These are phyloP conservation scores for Lepidostoma basale DNA, from an alignment of 1,140 invertebrate species.

Conservation along the genomic window DNA sequence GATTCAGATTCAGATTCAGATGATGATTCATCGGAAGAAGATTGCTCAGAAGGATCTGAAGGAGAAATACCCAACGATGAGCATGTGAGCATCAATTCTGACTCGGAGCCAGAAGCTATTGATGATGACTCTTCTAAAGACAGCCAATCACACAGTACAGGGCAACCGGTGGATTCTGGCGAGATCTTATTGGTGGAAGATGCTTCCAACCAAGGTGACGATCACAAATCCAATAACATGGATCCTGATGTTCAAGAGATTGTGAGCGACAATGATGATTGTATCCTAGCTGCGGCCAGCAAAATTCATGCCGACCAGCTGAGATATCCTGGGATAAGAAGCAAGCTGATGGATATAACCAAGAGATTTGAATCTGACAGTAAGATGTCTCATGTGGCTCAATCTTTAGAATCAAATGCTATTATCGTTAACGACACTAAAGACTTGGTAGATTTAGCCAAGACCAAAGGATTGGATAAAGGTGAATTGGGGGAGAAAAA, in stretches of 20 bases:
- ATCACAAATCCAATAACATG: slow-evolving; percentile 27
- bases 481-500: slow-evolving; percentile 66
- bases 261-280: slow-evolving; percentile 41
- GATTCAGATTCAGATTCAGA: slow-evolving; percentile 39
- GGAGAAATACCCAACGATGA: slow-evolving; percentile 38
- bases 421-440: slow-evolving; percentile 78
- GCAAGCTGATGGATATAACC: slow-evolving; percentile 50
- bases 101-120: slow-evolving; percentile 42
- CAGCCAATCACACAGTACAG: slow-evolving; percentile 6
- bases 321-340: slow-evolving; percentile 55
- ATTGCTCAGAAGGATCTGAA: slow-evolving; percentile 21
- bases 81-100: slow-evolving; percentile 47
- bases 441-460: slow-evolving; percentile 72
- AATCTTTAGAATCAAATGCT: no score
- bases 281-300: slow-evolving; percentile 29
- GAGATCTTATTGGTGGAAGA: slow-evolving; percentile 49
- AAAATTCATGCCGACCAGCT: background rate
- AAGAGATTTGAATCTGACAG: slow-evolving; percentile 69
- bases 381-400: slow-evolving; percentile 54
- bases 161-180: slow-evolving; percentile 22
- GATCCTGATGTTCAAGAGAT: slow-evolving; percentile 35
- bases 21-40: slow-evolving; percentile 41
- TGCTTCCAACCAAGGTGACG: slow-evolving; percentile 30
- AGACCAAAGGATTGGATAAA: slow-evolving; percentile 46
- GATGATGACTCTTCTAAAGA: slow-evolving; percentile 39